phyloP scores from a whole-genome alignment of 1,140 invertebrate species.

The Apis cerana region DNA sequence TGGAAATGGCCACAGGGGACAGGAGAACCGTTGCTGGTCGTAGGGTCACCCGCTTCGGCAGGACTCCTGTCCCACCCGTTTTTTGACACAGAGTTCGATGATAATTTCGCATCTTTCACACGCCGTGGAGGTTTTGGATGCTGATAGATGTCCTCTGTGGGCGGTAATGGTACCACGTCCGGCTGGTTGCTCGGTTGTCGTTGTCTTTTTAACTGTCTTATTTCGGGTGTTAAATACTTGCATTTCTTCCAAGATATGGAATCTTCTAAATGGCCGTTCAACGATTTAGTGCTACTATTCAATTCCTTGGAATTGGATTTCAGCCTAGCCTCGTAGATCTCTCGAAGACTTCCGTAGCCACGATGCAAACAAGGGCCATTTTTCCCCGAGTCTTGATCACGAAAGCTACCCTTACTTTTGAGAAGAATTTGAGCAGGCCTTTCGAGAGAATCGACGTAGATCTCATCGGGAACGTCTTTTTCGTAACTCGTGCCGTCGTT shows the following conservation, averaged over 20 bases:
- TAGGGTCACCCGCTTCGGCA: constrained; percentile 76
- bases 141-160: constrained; percentile 84
- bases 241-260: constrained; percentile 69
- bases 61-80: constrained; percentile 84
- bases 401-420: constrained; percentile 84
- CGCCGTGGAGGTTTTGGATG: constrained; percentile 82
- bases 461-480: constrained; percentile 72
- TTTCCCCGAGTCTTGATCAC: constrained; percentile 74
- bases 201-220: constrained; percentile 86
- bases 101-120: constrained; percentile 72
- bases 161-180: constrained; percentile 84
- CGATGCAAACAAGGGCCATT: constrained; percentile 69
- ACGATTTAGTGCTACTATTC: constrained; percentile 51
- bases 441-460: constrained; percentile 82
- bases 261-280: constrained; percentile 63
- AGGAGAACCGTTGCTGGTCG: constrained; percentile 76
- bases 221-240: constrained; percentile 71
- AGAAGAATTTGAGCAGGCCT: constrained; percentile 83
- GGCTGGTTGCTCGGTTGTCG: constrained; percentile 81
- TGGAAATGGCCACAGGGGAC: constrained; percentile 67
- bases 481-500: constrained; percentile 75
- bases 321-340: constrained; percentile 86
- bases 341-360: constrained; percentile 85
- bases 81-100: constrained; percentile 82
- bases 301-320: constrained; percentile 62